Percentiles rank a stretch among this genome's conserved stretches.
phyloP scores from a whole-genome alignment of 2,888 invertebrate species.

The Alentia gelatinosa region DNA sequence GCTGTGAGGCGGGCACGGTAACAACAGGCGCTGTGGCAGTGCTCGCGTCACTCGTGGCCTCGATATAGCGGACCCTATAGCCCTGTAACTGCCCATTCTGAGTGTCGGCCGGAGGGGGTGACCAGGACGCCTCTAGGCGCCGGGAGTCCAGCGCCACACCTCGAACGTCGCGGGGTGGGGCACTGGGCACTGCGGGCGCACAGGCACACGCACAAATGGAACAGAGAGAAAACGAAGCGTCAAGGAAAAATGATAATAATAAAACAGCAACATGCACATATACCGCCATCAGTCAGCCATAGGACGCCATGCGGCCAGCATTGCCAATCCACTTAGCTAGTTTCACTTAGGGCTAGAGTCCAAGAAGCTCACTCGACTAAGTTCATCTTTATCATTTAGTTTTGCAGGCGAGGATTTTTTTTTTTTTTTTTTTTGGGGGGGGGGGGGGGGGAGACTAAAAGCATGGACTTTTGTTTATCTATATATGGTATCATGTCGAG shows the following conservation, averaged over 20 bases:
- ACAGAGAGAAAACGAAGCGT: constrained; percentile 51
- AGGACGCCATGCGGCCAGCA: constrained; percentile 19
- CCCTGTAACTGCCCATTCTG: constrained; percentile 87
- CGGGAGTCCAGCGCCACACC: constrained; percentile 94
- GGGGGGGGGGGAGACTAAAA: too few relatives aligned
- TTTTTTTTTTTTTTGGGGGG: not conserved
- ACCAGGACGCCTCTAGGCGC: constrained; percentile 94
- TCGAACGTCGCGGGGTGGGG: constrained; percentile 96
- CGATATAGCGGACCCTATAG: constrained; percentile 75
- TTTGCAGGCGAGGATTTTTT: too few relatives aligned
- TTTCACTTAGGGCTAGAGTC: not conserved
- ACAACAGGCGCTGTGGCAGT: constrained; percentile 84
- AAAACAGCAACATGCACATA: constrained; percentile 52
- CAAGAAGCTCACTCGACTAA: too few relatives aligned
- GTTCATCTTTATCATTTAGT: too few relatives aligned
- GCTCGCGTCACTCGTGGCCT: constrained; percentile 79
- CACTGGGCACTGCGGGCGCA: constrained; percentile 90
- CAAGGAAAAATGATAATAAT: constrained; percentile 44
- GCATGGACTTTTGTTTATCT: too few relatives aligned
- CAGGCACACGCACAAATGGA: constrained; percentile 53
- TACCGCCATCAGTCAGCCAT: constrained; percentile 22
- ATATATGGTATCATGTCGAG: too few relatives aligned
- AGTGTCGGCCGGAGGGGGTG: constrained; percentile 93
- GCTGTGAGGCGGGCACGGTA: constrained; percentile 73
- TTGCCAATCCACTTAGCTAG: not conserved